Base-by-base conservation (phyloP, 2,888 invertebrate genomes). In the Lacanobia wlatinum region DNA sequence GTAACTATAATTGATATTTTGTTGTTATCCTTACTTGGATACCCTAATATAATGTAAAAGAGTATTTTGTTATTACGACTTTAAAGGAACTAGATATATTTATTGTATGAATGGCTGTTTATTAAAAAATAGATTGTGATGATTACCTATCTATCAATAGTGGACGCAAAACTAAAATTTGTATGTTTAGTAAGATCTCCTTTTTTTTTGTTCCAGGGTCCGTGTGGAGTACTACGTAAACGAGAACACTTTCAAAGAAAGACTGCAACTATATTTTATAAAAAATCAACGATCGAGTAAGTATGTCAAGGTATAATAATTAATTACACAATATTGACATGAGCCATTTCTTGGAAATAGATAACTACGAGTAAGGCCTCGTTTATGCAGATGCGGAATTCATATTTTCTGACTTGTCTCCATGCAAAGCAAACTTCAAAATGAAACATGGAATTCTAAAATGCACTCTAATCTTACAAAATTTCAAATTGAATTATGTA, bases 211-310 rank as follows among this genome's bases (percentile, higher is more conserved):
- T 98, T 98, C 60, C 98, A 99, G 99, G 97, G 99, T 99, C 89
- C 98, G 99, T 90, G 99, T 99, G 95, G 99, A 99, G 96, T 99
- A 99, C 96, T 99, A 99, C 96, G 99, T 99, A 92, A 99, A 99
- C 97, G 99, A 99, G 97, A 99, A 99, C 94, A 99, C 99, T 92
- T 98, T 99, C 96, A 99, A 99, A 97, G 99, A 99, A 97, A 97
- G 99, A 96, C 98, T 99, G 94, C 99, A 99, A 97, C 97, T 99
- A 89, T 99, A 99, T 97, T 99, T 99, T 97, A 98, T 99, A 96
- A 99, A 99, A 96, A 99, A 99, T 96, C 99, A 99, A 97, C 98
- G 99, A 97, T 99, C 99, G 95, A 99, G 99, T 99, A 96, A 99
- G 99, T 98, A 96, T 75, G 52, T 53, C 66, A 75, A 58, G 61